A percentile compares a stretch with the other conserved stretches of the same genome.
These are phyloP conservation scores for Cyclopterus lumpus DNA, from an alignment of 2,797 vertebrate genomes.

Conservation along the genomic window DNA sequence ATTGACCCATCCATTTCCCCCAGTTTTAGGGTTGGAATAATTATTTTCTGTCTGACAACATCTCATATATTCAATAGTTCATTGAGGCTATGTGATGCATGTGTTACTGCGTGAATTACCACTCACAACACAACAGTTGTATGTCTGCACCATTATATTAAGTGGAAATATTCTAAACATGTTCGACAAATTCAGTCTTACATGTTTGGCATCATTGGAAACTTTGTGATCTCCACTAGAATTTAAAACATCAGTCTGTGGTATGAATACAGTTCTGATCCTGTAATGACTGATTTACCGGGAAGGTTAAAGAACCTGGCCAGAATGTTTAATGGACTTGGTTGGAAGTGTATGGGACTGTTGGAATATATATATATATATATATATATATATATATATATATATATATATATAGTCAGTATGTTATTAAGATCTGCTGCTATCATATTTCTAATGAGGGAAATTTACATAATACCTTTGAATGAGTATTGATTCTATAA, in stretches of 20 bases:
- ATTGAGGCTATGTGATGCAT: background rate
- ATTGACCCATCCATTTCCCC: too few species aligned
- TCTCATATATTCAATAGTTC: background rate
- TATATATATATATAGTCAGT: too few species aligned
- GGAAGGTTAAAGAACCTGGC: background rate
- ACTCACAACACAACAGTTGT: background rate
- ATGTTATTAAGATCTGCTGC: background rate
- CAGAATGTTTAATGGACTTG: background rate
- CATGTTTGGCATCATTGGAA: background rate
- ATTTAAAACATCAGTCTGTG: background rate
- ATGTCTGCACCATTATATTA: background rate
- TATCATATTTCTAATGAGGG: slow-evolving; percentile 4
- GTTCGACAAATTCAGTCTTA: background rate
- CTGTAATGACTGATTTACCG: background rate
- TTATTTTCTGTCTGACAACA: background rate
- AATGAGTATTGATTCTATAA: slow-evolving; percentile 5
- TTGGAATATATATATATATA: background rate
- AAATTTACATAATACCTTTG: slow-evolving; percentile 9
- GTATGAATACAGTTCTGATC: background rate
- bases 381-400: too few species aligned
- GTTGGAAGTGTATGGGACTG: too few species aligned
- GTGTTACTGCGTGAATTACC: background rate
- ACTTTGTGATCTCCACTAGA: background rate
- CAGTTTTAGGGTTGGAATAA: background rate
- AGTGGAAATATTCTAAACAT: background rate